phyloP scores from a whole-genome alignment of 2,797 vertebrate species.

The Intellagama lesueurii region DNA sequence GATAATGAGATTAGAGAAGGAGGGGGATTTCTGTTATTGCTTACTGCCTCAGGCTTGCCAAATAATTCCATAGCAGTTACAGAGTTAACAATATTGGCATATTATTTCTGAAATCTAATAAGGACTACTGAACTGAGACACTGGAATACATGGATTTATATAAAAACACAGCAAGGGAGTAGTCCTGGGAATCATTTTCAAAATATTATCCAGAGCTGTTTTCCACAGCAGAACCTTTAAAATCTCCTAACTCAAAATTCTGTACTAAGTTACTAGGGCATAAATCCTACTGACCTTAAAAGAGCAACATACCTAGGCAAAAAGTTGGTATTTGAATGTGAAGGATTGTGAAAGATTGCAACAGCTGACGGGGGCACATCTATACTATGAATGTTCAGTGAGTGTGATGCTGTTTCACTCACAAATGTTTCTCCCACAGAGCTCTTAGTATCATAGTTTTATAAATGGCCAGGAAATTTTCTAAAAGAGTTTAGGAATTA shows the following conservation, averaged over 20 bases:
- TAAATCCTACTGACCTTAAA: not conserved
- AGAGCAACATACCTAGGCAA: not conserved
- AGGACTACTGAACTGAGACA: constrained; percentile 5
- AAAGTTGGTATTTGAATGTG: not conserved
- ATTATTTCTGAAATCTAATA: constrained; percentile 44
- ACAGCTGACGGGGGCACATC: not conserved
- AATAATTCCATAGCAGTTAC: constrained; percentile 51
- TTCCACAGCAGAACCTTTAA: not conserved
- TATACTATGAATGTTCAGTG: not conserved
- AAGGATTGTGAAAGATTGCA: constrained; percentile 5
- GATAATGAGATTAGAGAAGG: constrained; percentile 15
- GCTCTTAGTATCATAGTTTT: not conserved
- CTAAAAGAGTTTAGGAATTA: not conserved
- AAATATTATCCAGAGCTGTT: not conserved
- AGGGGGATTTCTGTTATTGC: constrained; percentile 47
- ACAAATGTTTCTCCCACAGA: not conserved
- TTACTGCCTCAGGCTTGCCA: constrained; percentile 45
- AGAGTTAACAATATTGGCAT: constrained; percentile 51
- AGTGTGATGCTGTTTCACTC: not conserved
- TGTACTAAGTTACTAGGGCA: not conserved
- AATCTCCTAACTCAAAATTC: not conserved
- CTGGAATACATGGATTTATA: not conserved
- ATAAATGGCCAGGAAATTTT: not conserved
- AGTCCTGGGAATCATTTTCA: not conserved
- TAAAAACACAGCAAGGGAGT: not conserved